Conservation (phyloP, 2,797 vertebrate genomes). For the Melopsittacus undulatus region DNA sequence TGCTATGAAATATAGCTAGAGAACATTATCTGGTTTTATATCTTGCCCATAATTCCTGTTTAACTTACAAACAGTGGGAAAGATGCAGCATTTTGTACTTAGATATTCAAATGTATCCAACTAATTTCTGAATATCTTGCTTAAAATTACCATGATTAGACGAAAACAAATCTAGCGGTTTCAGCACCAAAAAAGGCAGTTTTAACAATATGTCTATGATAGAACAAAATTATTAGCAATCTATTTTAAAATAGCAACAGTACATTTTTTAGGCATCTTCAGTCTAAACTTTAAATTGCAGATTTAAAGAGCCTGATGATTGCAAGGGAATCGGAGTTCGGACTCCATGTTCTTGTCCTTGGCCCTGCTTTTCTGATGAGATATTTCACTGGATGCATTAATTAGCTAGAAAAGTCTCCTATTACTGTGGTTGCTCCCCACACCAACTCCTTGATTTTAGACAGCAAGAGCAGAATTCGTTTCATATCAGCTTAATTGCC, state of each 20-base stretch:
- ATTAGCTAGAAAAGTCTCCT: slow-evolving; percentile 8
- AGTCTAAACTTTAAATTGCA: background rate
- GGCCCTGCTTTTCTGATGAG: background rate
- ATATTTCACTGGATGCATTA: background rate
- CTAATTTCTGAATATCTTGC: background rate
- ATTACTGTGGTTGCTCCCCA: background rate
- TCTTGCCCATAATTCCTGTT: background rate
- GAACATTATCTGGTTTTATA: background rate
- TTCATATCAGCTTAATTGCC: slow-evolving; percentile 32
- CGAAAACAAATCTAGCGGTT: background rate
- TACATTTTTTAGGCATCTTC: background rate
- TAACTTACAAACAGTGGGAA: background rate
- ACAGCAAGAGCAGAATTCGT: slow-evolving; percentile 22
- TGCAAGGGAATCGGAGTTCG: background rate
- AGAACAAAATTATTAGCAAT: background rate
- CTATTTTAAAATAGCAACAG: background rate
- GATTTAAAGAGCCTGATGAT: background rate
- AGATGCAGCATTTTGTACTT: background rate
- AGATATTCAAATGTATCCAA: background rate
- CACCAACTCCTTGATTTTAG: slow-evolving; percentile 38
- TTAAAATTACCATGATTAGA: background rate
- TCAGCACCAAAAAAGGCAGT: background rate
- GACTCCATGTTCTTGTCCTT: background rate
- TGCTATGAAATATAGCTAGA: background rate
- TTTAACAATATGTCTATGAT: background rate